Evolutionary conservation across 2,797 vertebrate species (phyloP).

Genomic region (Myotis myotis): DNA sequence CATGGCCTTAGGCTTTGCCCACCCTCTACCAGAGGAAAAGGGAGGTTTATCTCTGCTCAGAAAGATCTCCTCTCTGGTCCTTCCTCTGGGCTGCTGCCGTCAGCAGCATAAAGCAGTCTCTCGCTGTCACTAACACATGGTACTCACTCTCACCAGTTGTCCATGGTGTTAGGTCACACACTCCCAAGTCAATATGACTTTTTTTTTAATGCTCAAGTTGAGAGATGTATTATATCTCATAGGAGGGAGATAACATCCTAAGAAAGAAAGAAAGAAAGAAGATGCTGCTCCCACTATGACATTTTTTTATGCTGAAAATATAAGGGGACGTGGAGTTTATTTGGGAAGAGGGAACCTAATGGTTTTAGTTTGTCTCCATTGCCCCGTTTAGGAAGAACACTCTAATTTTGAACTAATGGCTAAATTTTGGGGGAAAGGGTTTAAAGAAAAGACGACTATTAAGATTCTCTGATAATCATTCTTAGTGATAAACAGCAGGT

Average conservation of each 20-base stretch:
- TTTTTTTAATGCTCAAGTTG: not conserved
- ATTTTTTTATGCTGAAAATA: not conserved
- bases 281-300: not conserved
- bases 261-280: not conserved
- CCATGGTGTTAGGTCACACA: not conserved
- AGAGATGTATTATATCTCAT: not conserved
- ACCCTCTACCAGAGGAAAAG: not conserved
- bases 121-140: not conserved
- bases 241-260: not conserved
- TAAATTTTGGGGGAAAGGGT: not conserved
- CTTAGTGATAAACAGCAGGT: not conserved
- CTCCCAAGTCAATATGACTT: not conserved
- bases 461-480: not conserved
- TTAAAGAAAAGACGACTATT: not conserved
- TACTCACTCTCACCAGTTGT: not conserved
- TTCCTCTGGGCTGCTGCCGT: not conserved
- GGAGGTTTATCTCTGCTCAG: not conserved
- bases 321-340: not conserved
- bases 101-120: not conserved
- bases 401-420: not conserved
- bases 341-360: not conserved
- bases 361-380: not conserved
- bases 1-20: not conserved
- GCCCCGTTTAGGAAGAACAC: not conserved
- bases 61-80: not conserved